phyloP scores from a whole-genome alignment of 2,113 vertebrate species.

The Tragelaphus scriptus region DNA sequence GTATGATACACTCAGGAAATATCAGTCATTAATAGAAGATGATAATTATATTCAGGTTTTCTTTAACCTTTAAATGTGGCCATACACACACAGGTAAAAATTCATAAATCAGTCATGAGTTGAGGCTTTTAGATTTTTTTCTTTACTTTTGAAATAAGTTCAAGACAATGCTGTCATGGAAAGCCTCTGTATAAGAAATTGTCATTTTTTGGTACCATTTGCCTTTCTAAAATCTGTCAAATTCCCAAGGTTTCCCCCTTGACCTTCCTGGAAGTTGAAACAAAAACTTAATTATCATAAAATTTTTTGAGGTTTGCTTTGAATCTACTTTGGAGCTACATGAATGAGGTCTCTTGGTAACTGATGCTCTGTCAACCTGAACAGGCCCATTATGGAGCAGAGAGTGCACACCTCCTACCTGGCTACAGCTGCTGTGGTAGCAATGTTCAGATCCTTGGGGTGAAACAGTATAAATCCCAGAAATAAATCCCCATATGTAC shows the following conservation, averaged over 20 bases:
- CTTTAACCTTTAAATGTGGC: background rate
- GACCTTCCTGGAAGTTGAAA: slow-evolving; percentile 56
- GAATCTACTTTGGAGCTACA: slow-evolving; percentile 22
- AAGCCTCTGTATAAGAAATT: slow-evolving; percentile 62
- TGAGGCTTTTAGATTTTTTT: background rate
- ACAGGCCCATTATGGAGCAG: background rate
- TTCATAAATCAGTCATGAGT: background rate
- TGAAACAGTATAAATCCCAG: background rate
- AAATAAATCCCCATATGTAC: background rate
- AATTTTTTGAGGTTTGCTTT: background rate
- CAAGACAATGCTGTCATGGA: slow-evolving; percentile 29
- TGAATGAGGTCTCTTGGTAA: slow-evolving; percentile 21
- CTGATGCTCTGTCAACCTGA: slow-evolving; percentile 49
- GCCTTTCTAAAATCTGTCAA: slow-evolving; percentile 58
- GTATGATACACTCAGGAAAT: background rate
- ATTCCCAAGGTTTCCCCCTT: slow-evolving; percentile 50
- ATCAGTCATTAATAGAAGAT: background rate
- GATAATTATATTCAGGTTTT: background rate
- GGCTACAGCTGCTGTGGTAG: background rate
- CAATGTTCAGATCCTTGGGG: background rate
- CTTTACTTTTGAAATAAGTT: background rate
- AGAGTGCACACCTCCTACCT: rapidly evolving
- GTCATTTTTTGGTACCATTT: slow-evolving; percentile 63
- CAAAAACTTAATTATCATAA: slow-evolving; percentile 40
- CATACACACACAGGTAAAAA: background rate